phyloP scores from a whole-genome alignment of 2,888 invertebrate genomes.

The Zhuqinia jingwanae region DNA sequence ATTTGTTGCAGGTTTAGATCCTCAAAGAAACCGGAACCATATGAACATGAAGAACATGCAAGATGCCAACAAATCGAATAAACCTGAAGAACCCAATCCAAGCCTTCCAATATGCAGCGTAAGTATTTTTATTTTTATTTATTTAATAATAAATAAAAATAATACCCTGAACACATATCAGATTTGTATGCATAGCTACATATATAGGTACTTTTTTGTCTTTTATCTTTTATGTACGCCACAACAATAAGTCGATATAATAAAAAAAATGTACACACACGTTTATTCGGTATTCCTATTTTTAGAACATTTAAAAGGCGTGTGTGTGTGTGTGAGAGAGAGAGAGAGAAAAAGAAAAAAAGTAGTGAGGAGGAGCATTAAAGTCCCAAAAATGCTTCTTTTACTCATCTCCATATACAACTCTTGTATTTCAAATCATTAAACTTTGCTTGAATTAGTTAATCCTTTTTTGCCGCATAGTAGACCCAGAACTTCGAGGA shows the following conservation, averaged over 20 bases:
- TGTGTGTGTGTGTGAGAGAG: too few species aligned
- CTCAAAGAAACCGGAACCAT: slow-evolving; percentile 76
- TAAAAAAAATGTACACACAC: too few species aligned
- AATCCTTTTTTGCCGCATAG: slow-evolving; percentile 45
- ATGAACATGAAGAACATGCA: slow-evolving; percentile 76
- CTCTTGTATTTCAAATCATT: slow-evolving; percentile 18
- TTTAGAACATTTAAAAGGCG: too few species aligned
- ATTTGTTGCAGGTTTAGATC: slow-evolving; percentile 70
- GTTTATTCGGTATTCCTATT: too few species aligned
- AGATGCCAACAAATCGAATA: slow-evolving; percentile 77
- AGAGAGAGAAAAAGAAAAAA: too few species aligned
- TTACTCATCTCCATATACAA: not conserved
- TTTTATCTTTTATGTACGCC: not conserved
- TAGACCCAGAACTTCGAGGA: not conserved
- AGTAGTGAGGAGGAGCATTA: too few species aligned
- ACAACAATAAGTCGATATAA: not conserved
- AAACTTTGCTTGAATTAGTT: slow-evolving; percentile 53
- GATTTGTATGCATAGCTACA: not conserved
- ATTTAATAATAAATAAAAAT: too few species aligned
- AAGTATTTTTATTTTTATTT: slow-evolving; percentile 79
- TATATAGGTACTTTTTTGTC: too few species aligned
- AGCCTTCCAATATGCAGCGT: slow-evolving; percentile 86
- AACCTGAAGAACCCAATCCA: slow-evolving; percentile 85
- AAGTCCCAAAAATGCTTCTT: too few species aligned
- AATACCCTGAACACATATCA: too few species aligned